Percentiles rank a stretch among this genome's conserved stretches.
Conservation (phyloP, 2,888 invertebrate genomes). For the Bellardia bayeri region DNA sequence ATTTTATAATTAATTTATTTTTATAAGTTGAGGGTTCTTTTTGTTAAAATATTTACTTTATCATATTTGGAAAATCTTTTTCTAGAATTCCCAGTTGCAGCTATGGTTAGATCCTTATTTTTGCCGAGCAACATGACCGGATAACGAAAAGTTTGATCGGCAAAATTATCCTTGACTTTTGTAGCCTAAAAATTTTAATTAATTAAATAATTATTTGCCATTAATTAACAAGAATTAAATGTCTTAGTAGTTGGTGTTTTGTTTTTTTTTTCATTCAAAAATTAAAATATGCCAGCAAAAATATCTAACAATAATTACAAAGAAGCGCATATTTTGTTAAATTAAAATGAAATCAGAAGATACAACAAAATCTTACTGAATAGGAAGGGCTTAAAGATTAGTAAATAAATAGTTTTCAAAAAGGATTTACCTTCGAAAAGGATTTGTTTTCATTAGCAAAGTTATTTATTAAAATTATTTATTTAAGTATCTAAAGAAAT, state of each 20-base stretch:
- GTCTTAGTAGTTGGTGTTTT: neutral
- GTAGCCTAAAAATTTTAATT: constrained; percentile 75
- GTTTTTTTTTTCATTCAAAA: constrained; percentile 1
- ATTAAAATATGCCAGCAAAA: constrained; percentile 46
- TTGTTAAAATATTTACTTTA: constrained; percentile 83
- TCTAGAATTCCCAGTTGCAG: constrained; percentile 83
- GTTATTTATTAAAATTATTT: neutral
- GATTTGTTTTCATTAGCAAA: constrained; percentile 2
- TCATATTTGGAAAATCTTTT: constrained; percentile 83
- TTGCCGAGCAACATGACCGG: constrained; percentile 84
- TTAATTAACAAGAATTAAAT: constrained; percentile 14
- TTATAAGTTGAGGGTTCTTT: neutral
- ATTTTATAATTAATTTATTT: neutral
- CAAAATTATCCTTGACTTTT: constrained; percentile 77
- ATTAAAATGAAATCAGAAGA: constrained; percentile 42
- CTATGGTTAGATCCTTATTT: constrained; percentile 83
- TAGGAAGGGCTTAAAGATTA: constrained; percentile 9
- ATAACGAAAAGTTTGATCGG: constrained; percentile 83
- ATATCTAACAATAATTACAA: constrained; percentile 36
- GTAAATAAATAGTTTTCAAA: neutral
- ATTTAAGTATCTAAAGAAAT: constrained; percentile 25
- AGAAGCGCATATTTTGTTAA: constrained; percentile 51
- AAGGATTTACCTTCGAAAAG: neutral
- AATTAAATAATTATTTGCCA: constrained; percentile 37
- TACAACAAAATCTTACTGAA: constrained; percentile 3